These are phyloP conservation scores for Menidia menidia DNA, from an alignment of 2,797 vertebrate genomes.

Conservation along the genomic window DNA sequence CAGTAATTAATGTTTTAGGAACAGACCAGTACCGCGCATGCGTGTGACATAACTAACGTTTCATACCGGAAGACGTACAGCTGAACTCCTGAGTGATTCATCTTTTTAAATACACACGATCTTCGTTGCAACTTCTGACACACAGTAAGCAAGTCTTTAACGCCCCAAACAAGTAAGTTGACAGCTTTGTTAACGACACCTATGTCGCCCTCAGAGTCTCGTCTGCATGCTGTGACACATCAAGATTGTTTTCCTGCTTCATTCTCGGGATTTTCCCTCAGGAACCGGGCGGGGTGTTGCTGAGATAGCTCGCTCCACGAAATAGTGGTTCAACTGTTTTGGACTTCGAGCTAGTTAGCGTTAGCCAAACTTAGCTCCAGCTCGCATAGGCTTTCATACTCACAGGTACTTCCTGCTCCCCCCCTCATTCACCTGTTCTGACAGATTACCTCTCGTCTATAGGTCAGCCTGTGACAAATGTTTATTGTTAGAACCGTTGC, in stretches of 20 bases:
- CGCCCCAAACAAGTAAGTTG: constrained; percentile 78
- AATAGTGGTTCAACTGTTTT: constrained; percentile 61
- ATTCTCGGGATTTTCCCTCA: constrained; percentile 3
- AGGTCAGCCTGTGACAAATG: neutral
- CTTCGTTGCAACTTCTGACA: constrained; percentile 75
- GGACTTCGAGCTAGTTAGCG: constrained; percentile 73
- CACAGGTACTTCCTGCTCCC: constrained; percentile 55
- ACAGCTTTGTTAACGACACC: constrained; percentile 56
- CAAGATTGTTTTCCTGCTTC: neutral
- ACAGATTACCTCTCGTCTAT: constrained; percentile 1
- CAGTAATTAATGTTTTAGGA: neutral
- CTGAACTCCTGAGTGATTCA: constrained; percentile 51
- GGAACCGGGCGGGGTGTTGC: constrained; percentile 40
- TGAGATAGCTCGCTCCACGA: constrained; percentile 21
- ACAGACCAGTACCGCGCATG: constrained; percentile 39
- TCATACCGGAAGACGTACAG: constrained; percentile 56
- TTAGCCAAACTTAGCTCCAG: constrained; percentile 70
- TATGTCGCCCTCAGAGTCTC: neutral
- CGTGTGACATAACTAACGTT: constrained; percentile 11
- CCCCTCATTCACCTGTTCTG: constrained; percentile 33
- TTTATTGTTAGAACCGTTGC: neutral
- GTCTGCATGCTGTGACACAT: neutral
- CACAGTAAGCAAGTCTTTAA: constrained; percentile 47
- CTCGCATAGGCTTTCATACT: constrained; percentile 33
- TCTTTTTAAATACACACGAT: constrained; percentile 59